Evolutionary conservation across 2,113 vertebrate genomes (phyloP).

Genomic region (Seriola aureovittata): DNA sequence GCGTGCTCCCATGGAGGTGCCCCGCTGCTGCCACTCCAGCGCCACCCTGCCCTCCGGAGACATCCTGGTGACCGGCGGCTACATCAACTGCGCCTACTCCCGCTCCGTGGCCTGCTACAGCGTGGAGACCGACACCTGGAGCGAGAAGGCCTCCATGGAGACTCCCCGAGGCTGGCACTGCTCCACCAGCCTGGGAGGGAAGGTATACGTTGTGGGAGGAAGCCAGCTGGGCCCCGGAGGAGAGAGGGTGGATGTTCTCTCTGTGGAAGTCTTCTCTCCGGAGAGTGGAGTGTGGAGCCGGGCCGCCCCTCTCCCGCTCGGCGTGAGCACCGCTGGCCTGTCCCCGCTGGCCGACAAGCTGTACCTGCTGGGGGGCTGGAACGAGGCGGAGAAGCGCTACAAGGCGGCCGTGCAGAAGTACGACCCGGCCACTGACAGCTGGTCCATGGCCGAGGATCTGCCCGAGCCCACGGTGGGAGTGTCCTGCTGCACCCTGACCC

Average conservation of each 20-base stretch:
- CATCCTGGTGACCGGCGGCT: constrained; percentile 87
- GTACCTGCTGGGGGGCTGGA: constrained; percentile 88
- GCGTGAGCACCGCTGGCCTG: constrained; percentile 88
- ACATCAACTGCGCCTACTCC: constrained; percentile 88
- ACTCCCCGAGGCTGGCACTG: constrained; percentile 89
- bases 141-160: constrained; percentile 80
- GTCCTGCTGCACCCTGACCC: constrained; percentile 87
- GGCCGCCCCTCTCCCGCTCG: constrained; percentile 78
- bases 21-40: constrained; percentile 89
- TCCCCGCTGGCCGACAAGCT: constrained; percentile 79
- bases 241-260: constrained; percentile 86
- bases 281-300: constrained; percentile 81
- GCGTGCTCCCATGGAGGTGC: constrained; percentile 84
- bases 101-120: constrained; percentile 84
- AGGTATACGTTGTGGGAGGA: constrained; percentile 87
- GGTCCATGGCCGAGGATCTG: constrained; percentile 83
- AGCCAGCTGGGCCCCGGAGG: constrained; percentile 87
- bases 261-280: constrained; percentile 84
- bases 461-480: constrained; percentile 88
- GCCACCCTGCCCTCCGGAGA: constrained; percentile 81
- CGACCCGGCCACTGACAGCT: constrained; percentile 85
- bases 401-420: constrained; percentile 86
- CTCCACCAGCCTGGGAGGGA: constrained; percentile 68
- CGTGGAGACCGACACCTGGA: constrained; percentile 82
- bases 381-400: constrained; percentile 87